Evolutionary conservation across 2,888 invertebrate genomes (phyloP), one percentile per base, ranked within the genome.

Genomic region (Ennomos erosarius): DNA sequence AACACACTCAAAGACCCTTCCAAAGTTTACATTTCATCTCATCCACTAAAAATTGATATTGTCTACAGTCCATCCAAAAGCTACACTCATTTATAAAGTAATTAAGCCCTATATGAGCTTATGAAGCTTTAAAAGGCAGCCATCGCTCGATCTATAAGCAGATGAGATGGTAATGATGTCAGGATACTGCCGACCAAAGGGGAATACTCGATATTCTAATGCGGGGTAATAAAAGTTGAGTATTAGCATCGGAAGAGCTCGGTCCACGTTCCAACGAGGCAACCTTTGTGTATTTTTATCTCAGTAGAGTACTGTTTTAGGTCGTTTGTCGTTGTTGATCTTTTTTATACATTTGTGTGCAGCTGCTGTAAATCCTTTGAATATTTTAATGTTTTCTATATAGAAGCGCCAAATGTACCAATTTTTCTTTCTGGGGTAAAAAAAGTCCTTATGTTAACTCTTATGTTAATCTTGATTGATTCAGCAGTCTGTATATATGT

Each of bases 201-300:
- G 65, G 77, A 79, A 78, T 79, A 78, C 81, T 84, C 82, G 82
- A 84, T 85, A 85, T 85, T 85, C 85, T 83, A 85, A 85, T 84
- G 81, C 74, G 68, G 70, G 70, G 80, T 76, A 85, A 85, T 85
- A 85, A 85, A 84, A 84, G 81, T 74, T 72, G 70, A 73, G 77
- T 74, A 80, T 81, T 80, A 75, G 79, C 81, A 81, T 81, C 67
- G 74, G 73, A 76, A 78, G 76, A 74, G 74, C 57, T 67, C 65
- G 71, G 63, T 68, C 66, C 62, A 40, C 49, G 43, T 46, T 48
- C 43, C 34, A 10, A 26, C 26, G 38, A 12, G 35, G 11, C 33
- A 13, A 16, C 16, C 45, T 53, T 53, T 57, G 50, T 53, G 46
- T 61, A n/a, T 38, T 44, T 50, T 56, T 36, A 36, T n/a, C 45